phyloP scores from a whole-genome alignment of 2,113 vertebrate genomes.

The Aldabrachelys gigantea region DNA sequence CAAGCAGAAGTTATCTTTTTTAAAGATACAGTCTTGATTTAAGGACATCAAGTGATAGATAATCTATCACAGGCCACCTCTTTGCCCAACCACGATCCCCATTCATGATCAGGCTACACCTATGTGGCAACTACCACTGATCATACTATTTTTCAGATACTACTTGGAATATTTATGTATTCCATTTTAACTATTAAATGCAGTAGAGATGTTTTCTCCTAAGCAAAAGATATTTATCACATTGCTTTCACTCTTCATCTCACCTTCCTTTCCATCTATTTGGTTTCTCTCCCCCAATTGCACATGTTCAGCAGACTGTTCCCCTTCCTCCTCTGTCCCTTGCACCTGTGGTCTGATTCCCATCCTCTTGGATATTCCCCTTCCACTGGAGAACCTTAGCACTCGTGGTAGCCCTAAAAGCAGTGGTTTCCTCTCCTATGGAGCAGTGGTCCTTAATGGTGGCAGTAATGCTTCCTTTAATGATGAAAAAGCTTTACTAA shows the following conservation, averaged over 20 bases:
- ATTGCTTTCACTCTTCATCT: neutral
- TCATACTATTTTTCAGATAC: neutral
- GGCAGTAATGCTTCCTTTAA: rapidly evolving
- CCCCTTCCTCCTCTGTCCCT: neutral
- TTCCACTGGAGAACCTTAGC: neutral
- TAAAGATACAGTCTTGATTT: neutral
- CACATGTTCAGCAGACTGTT: neutral
- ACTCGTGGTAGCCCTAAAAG: rapidly evolving
- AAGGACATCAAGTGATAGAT: neutral
- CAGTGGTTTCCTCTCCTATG: neutral
- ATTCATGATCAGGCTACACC: neutral
- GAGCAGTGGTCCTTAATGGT: neutral
- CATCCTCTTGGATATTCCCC: too few species aligned
- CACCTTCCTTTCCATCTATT: neutral
- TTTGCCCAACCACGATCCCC: neutral
- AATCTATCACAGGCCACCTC: neutral
- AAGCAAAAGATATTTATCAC: neutral
- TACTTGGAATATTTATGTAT: neutral
- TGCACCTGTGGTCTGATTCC: neutral
- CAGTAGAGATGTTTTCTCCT: neutral
- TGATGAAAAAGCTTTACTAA: rapidly evolving
- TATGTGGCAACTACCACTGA: neutral
- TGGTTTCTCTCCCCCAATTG: neutral
- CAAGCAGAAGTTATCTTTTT: neutral
- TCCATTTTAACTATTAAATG: neutral